Evolutionary conservation across 2,113 vertebrate species (phyloP).

Genomic region (Formicarius rufipectus): DNA sequence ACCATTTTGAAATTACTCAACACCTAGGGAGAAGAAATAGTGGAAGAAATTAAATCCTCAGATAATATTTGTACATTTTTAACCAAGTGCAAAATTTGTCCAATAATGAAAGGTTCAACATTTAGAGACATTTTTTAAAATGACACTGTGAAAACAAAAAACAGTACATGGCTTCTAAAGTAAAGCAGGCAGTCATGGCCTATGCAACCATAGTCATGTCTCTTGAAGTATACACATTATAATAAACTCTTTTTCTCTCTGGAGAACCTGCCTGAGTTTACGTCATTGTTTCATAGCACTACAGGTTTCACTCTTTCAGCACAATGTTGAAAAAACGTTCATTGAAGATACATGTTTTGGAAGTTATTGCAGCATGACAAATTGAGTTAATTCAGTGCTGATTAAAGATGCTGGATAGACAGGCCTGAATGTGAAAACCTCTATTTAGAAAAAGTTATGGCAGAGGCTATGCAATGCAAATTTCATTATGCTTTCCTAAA

Average conservation of each 20-base stretch:
- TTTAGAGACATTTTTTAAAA: background rate
- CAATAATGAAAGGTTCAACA: background rate
- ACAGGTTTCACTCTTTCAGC: background rate
- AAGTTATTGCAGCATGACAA: background rate
- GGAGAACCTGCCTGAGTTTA: background rate
- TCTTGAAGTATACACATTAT: background rate
- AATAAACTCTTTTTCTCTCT: background rate
- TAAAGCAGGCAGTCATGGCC: background rate
- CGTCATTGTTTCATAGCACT: background rate
- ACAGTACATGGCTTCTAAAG: background rate
- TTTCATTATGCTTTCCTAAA: background rate
- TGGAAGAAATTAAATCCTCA: background rate
- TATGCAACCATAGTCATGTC: background rate
- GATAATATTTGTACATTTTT: background rate
- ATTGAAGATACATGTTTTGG: background rate
- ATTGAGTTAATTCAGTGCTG: background rate
- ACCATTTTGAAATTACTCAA: rapidly evolving
- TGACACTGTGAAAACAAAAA: background rate
- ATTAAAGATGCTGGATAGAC: background rate
- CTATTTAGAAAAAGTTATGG: background rate
- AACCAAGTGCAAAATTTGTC: background rate
- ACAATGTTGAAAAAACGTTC: background rate
- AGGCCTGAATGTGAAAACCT: background rate
- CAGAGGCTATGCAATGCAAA: background rate
- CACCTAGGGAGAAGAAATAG: background rate